Percentiles rank a stretch among this genome's conserved stretches.
These are phyloP conservation scores for Sus scrofa DNA, from an alignment of 2,113 vertebrate genomes.

Conservation along the genomic window DNA sequence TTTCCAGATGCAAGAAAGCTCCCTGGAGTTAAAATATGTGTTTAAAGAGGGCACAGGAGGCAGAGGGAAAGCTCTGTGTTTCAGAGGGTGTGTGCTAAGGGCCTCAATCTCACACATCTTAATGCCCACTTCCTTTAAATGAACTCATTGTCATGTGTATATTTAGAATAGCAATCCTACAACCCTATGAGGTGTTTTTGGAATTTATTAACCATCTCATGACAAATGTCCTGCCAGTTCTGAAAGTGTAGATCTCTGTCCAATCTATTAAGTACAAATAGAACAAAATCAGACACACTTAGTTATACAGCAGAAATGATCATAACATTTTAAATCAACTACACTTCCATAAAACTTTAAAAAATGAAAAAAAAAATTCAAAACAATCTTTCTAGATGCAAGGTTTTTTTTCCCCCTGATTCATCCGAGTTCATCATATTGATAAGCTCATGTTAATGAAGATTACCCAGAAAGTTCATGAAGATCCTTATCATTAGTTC, in stretches of 20 bases:
- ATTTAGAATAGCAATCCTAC: neutral
- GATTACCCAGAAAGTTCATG: neutral
- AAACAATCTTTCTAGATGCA: neutral
- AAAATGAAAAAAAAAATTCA: neutral
- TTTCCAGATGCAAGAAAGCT: neutral
- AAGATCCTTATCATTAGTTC: neutral
- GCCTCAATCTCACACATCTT: neutral
- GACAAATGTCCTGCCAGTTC: neutral
- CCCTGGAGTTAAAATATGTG: neutral
- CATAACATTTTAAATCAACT: too few species aligned
- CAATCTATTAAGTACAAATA: neutral
- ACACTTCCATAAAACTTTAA: too few species aligned
- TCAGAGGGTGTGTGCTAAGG: fast-evolving
- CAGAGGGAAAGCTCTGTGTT: neutral
- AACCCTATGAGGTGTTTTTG: neutral
- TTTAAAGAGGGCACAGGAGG: neutral
- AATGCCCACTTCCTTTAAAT: neutral
- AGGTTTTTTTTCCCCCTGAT: neutral
- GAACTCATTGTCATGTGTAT: neutral
- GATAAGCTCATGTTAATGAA: neutral
- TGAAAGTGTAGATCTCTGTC: neutral
- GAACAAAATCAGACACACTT: neutral
- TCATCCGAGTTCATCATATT: neutral
- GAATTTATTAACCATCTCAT: neutral
- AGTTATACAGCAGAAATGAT: too few species aligned